Conservation (phyloP, 2,113 vertebrate genomes). For the Siniperca chuatsi region DNA sequence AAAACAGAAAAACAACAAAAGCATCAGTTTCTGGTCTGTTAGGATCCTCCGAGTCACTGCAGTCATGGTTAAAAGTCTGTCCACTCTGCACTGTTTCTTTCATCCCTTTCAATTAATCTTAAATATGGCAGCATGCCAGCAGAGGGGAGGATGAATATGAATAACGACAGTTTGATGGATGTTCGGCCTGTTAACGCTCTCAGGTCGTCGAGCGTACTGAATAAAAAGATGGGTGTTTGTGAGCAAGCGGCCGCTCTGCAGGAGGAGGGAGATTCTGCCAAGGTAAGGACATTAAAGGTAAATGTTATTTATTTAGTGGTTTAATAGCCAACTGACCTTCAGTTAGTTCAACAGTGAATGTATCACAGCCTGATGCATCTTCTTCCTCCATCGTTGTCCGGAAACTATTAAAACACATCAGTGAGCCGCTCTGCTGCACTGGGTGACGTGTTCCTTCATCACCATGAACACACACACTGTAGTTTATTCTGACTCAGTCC, state of each 20-base stretch:
- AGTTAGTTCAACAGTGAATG: background rate
- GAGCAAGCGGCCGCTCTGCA: background rate
- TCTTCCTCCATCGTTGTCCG: background rate
- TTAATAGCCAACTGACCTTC: constrained; percentile 8
- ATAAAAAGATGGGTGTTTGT: constrained; percentile 24
- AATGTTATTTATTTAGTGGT: background rate
- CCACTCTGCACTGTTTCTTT: background rate
- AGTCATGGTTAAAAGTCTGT: background rate
- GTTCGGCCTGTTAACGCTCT: constrained; percentile 36
- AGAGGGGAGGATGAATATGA: constrained; percentile 33
- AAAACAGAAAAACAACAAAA: constrained; percentile 40
- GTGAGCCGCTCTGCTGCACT: background rate
- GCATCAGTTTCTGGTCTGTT: background rate
- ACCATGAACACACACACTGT: no score
- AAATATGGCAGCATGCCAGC: constrained; percentile 7
- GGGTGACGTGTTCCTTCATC: background rate
- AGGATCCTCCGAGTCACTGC: background rate
- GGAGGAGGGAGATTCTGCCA: background rate
- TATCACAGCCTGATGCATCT: background rate
- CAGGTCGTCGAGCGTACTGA: constrained; percentile 18
- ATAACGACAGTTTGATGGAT: constrained; percentile 65
- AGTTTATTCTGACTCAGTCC: no score
- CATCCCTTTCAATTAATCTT: constrained; percentile 26
- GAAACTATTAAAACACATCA: background rate
- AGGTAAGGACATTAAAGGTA: background rate